Evolutionary conservation across 2,797 vertebrate species (phyloP).

Genomic region (Ctenosaura bakeri): DNA sequence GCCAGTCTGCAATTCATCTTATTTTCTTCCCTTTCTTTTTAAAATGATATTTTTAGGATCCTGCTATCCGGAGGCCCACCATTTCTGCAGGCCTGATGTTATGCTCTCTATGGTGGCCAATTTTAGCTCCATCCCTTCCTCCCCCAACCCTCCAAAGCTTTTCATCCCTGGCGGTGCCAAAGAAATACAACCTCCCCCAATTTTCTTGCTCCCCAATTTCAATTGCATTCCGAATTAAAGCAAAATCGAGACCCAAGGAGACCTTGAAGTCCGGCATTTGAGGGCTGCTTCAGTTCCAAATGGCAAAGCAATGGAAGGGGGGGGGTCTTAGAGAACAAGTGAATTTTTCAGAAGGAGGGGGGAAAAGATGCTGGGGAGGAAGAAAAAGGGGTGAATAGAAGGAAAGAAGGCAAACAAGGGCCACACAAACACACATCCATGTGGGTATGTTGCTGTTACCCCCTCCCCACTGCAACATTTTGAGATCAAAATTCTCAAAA

Average conservation of each 20-base stretch:
- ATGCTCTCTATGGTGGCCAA: too few relatives aligned
- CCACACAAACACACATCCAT: neutral
- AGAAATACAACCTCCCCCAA: too few relatives aligned
- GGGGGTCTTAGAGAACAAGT: neutral
- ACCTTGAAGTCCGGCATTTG: too few relatives aligned
- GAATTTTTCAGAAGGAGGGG: neutral
- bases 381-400: neutral
- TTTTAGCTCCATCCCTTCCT: too few relatives aligned
- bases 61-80: too few relatives aligned
- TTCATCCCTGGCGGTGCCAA: too few relatives aligned
- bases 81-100: too few relatives aligned
- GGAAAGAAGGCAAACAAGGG: neutral
- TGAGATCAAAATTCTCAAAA: too few relatives aligned
- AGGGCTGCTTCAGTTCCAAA: neutral
- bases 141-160: too few relatives aligned
- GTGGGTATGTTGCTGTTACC: neutral
- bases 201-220: neutral
- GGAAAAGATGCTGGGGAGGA: neutral
- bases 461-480: neutral
- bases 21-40: neutral
- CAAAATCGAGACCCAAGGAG: neutral
- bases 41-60: too few relatives aligned
- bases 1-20: neutral
- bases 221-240: neutral
- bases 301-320: neutral